These are phyloP conservation scores for Ceratosolen solmsi DNA, from an alignment of 1,140 invertebrate genomes.

Conservation along the genomic window DNA sequence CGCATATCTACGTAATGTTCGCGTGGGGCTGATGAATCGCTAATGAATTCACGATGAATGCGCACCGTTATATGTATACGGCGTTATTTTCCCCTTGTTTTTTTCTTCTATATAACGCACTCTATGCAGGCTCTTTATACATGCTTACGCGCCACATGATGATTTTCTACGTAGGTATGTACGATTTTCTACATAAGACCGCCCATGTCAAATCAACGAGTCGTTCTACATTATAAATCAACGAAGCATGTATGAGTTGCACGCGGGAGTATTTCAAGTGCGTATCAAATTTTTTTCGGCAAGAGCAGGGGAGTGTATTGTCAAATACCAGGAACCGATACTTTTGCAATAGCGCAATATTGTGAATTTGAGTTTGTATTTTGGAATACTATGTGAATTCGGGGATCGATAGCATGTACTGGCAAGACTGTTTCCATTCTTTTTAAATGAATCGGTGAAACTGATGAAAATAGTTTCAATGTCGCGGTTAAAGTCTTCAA, in stretches of 20 bases:
- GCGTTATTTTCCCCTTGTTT: background rate
- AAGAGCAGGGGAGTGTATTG: too few species aligned
- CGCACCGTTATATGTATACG: background rate
- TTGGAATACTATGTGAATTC: too few species aligned
- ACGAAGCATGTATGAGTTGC: background rate
- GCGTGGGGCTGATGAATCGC: conserved; percentile 35
- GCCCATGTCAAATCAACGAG: conserved; percentile 10
- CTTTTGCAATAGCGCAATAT: conserved; percentile 4
- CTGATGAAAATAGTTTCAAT: background rate
- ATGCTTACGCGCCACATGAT: background rate
- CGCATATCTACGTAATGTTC: background rate
- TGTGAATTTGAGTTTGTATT: background rate
- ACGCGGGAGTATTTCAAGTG: background rate
- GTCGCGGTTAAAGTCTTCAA: too few species aligned
- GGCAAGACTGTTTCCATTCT: background rate
- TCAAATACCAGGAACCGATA: background rate
- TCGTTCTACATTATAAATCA: conserved; percentile 23
- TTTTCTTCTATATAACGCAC: background rate
- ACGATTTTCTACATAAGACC: background rate
- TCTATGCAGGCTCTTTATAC: conserved; percentile 1
- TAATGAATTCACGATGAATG: conserved; percentile 50
- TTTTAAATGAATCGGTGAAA: background rate
- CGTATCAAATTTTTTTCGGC: conserved; percentile 50
- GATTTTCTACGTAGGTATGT: background rate
- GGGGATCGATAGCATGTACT: background rate